Percentiles rank a stretch among this genome's conserved stretches.
Conservation (phyloP, 2,888 invertebrate species). For the Mesopsocus fuscifrons region DNA sequence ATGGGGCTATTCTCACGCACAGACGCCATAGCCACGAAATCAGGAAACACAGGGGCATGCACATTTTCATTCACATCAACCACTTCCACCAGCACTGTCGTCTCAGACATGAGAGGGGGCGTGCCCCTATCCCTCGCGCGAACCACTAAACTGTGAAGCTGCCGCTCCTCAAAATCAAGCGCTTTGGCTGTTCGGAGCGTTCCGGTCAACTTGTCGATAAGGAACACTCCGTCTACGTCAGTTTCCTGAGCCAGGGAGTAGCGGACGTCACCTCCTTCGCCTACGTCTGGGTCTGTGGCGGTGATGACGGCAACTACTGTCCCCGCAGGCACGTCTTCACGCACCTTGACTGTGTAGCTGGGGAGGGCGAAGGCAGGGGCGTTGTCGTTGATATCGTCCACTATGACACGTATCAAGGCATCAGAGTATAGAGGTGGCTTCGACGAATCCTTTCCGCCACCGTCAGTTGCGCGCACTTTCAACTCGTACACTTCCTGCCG, state of each 20-base stretch:
- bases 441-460: conserved; percentile 34
- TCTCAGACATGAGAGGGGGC: conserved; percentile 59
- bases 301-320: conserved; percentile 70
- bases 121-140: conserved; percentile 71
- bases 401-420: conserved; percentile 58
- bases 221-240: conserved; percentile 42
- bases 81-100: conserved; percentile 65
- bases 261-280: conserved; percentile 56
- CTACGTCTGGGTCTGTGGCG: conserved; percentile 71
- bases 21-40: conserved; percentile 52
- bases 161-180: conserved; percentile 77
- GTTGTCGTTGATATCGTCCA: conserved; percentile 84
- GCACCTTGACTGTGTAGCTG: conserved; percentile 57
- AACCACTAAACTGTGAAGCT: conserved; percentile 73
- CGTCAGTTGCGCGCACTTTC: conserved; percentile 59
- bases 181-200: conserved; percentile 58
- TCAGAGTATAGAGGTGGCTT: conserved; percentile 51
- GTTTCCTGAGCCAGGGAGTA: conserved; percentile 39
- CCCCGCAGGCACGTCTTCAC: conserved; percentile 80
- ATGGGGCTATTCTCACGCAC: conserved; percentile 65
- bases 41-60: conserved; percentile 62
- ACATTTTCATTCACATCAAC: conserved; percentile 90
- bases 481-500: conserved; percentile 60
- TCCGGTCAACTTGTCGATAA: conserved; percentile 69
- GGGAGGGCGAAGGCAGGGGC: conserved; percentile 61